Conservation (phyloP, 2,888 invertebrate species). For the Phragmatobia fuliginosa region DNA sequence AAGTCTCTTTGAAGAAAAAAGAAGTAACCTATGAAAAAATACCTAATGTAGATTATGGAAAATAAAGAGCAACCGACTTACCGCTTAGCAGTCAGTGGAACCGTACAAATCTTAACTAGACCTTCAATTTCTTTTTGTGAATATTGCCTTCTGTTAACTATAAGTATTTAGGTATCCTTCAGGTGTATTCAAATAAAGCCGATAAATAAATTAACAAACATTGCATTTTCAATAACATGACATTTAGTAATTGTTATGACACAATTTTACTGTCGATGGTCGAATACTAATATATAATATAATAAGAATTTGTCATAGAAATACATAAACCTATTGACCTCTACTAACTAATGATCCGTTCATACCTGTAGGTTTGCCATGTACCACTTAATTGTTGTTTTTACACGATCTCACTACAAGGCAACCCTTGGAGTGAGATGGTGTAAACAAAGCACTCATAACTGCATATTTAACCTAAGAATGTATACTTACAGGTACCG, state of each 20-base stretch:
- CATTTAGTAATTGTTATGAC: not conserved
- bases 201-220: not conserved
- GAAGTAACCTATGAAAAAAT: not conserved
- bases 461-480: not conserved
- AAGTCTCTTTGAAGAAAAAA: not conserved
- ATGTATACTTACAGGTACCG: not conserved
- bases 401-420: too few species aligned
- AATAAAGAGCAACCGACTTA: not conserved
- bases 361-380: too few species aligned
- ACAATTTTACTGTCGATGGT: not conserved
- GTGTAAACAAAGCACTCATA: too few species aligned
- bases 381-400: too few species aligned
- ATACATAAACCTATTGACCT: not conserved
- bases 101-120: not conserved
- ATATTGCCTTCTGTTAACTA: not conserved
- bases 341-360: not conserved
- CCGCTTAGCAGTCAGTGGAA: not conserved
- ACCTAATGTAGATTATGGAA: not conserved
- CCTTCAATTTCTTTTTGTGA: too few species aligned
- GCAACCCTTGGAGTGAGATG: too few species aligned
- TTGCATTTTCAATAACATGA: not conserved
- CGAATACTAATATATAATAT: not conserved
- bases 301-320: not conserved
- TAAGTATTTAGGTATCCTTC: not conserved
- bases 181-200: not conserved